Evolutionary conservation across 2,113 vertebrate genomes (phyloP).

Genomic region (Prionailurus viverrinus): DNA sequence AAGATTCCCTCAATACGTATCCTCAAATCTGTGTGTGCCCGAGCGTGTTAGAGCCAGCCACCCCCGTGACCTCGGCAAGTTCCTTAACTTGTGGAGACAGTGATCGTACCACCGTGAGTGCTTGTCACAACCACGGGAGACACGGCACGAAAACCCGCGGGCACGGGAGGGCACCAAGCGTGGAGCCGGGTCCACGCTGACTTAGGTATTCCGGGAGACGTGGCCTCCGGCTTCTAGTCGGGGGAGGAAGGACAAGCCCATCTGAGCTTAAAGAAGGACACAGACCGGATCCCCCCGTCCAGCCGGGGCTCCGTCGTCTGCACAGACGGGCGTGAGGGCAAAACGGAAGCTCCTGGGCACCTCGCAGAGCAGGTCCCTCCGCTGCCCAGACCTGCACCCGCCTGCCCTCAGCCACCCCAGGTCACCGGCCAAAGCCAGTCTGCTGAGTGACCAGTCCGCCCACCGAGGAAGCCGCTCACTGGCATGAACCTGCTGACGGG

Average conservation of each 20-base stretch:
- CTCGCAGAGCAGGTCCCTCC: accelerated
- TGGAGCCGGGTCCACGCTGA: neutral
- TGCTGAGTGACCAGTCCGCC: neutral
- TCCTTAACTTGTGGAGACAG: neutral
- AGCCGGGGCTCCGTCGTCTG: neutral
- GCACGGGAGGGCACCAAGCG: neutral
- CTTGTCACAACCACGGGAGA: neutral
- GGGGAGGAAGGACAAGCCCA: neutral
- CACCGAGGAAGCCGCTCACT: no score
- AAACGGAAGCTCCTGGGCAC: accelerated
- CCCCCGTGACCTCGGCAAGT: accelerated
- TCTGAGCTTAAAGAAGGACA: neutral
- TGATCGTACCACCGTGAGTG: accelerated
- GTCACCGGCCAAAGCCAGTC: neutral
- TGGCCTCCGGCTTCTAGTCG: neutral
- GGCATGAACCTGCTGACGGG: accelerated
- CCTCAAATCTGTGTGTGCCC: accelerated
- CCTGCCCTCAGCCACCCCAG: no score
- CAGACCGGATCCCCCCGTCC: neutral
- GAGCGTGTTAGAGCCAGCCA: accelerated
- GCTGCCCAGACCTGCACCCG: neutral
- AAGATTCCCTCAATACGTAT: accelerated
- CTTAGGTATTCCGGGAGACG: neutral
- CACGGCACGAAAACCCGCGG: neutral
- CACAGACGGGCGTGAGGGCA: accelerated